phyloP scores from a whole-genome alignment of 2,113 vertebrate species.

The Silurus glanis region DNA sequence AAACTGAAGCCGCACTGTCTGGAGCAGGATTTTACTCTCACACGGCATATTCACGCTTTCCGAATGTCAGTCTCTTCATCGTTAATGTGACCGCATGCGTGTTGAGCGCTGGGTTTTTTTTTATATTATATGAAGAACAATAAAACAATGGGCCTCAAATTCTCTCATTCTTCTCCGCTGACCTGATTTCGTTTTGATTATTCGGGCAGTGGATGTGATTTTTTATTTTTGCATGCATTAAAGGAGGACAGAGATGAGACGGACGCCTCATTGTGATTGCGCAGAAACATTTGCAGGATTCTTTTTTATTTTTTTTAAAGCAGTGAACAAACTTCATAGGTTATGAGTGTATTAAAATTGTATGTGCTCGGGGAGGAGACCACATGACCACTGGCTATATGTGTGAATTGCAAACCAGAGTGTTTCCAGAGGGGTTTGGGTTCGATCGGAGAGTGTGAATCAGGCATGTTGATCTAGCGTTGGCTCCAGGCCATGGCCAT shows the following conservation, averaged over 20 bases:
- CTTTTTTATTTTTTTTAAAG: constrained; percentile 40
- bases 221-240: background rate
- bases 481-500: background rate
- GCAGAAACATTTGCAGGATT: constrained; percentile 28
- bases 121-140: background rate
- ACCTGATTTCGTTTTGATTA: constrained; percentile 17
- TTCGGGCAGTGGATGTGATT: constrained; percentile 7
- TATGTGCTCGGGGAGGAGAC: constrained; percentile 39
- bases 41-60: background rate
- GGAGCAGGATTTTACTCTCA: background rate
- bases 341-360: constrained; percentile 48
- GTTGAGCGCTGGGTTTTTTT: background rate
- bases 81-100: background rate
- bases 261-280: background rate
- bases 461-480: constrained; percentile 33
- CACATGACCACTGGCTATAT: constrained; percentile 19
- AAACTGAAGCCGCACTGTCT: constrained; percentile 17
- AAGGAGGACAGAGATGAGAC: background rate
- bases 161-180: background rate
- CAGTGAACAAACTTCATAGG: constrained; percentile 30
- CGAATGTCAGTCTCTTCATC: background rate
- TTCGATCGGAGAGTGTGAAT: constrained; percentile 27
- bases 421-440: constrained; percentile 18
- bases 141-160: background rate
- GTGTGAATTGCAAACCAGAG: background rate